These are phyloP conservation scores for Hesperophylax magnus DNA, from an alignment of 1,140 invertebrate species.

Conservation along the genomic window DNA sequence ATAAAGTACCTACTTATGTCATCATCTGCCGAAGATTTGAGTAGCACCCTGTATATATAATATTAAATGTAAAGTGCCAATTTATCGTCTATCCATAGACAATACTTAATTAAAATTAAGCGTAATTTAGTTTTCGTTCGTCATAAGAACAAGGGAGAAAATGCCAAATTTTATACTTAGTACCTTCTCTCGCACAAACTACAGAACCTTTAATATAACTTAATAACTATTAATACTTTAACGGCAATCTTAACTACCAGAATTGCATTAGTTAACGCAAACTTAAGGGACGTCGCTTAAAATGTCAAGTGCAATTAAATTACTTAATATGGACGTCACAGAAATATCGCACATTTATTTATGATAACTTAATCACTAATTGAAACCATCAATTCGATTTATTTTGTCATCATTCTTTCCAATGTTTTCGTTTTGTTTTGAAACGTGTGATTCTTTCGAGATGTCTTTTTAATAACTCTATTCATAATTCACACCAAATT, in stretches of 20 bases:
- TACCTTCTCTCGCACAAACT: constrained; percentile 22
- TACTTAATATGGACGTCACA: constrained; percentile 11
- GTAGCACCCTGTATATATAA: constrained; percentile 10
- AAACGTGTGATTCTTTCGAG: no score
- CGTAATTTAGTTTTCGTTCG: neutral
- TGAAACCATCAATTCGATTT: no score
- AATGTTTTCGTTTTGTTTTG: no score
- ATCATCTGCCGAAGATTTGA: constrained; percentile 1
- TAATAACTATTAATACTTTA: neutral
- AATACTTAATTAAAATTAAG: constrained; percentile 11
- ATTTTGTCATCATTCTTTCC: no score
- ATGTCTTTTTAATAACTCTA: no score
- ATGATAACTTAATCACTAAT: neutral
- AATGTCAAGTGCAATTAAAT: constrained; percentile 33
- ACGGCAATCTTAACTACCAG: neutral
- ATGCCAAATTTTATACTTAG: constrained; percentile 30
- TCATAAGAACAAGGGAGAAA: constrained; percentile 9
- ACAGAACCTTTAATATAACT: neutral
- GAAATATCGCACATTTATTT: constrained; percentile 8
- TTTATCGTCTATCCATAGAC: constrained; percentile 2
- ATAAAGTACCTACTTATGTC: no score
- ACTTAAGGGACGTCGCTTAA: constrained; percentile 12
- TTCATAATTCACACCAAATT: no score
- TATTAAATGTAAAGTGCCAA: constrained; percentile 22
- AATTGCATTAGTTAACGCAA: neutral